Conservation (phyloP, 2,113 vertebrate genomes). For the Perca schrenkii region DNA sequence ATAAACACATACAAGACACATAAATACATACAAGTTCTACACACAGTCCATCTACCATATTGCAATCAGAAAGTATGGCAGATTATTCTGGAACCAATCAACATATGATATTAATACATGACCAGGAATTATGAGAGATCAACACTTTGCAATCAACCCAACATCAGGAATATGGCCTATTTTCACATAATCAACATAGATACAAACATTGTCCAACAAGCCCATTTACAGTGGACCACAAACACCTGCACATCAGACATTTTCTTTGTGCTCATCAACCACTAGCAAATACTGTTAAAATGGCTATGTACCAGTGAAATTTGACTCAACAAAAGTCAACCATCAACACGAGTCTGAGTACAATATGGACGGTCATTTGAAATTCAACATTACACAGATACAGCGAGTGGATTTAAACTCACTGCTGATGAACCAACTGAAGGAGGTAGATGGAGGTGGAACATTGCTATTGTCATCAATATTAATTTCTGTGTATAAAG, state of each 20-base stretch:
- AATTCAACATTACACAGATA: not conserved
- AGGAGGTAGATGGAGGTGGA: not conserved
- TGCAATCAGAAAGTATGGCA: constrained; percentile 11
- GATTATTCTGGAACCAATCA: constrained; percentile 29
- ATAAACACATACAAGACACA: no score
- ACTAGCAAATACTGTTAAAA: not conserved
- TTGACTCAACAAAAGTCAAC: not conserved
- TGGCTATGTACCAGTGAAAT: not conserved
- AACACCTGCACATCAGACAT: not conserved
- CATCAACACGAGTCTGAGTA: not conserved
- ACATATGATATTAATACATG: not conserved
- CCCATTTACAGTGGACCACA: not conserved
- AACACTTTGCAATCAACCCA: constrained; percentile 5
- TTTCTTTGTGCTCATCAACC: not conserved
- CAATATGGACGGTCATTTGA: not conserved
- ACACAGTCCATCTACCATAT: not conserved
- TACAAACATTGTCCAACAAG: not conserved
- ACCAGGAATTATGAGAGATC: not conserved
- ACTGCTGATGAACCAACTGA: not conserved
- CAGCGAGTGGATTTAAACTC: not conserved
- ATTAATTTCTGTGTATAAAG: not conserved
- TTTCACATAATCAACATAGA: not conserved
- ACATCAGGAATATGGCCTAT: not conserved
- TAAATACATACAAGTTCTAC: no score
- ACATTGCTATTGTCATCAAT: no score